Evolutionary conservation across 1,140 invertebrate species (phyloP), one percentile per base, ranked within the genome.

Genomic region (Nasonia longicornis): DNA sequence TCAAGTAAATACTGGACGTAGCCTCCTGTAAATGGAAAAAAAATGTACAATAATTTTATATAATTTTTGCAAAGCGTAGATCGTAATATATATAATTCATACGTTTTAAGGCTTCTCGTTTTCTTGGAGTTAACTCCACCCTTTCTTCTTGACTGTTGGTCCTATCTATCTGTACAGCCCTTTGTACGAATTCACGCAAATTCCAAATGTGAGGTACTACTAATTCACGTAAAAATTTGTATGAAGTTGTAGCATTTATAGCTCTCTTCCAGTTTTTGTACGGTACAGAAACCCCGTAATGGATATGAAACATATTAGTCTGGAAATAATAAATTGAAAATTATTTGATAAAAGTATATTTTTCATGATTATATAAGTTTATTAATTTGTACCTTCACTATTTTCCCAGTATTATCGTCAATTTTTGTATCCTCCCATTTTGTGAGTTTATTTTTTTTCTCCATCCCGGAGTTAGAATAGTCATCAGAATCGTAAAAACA

Each of bases 261-360:
- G 69, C 69, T 38, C 14, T n/a, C n/a, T 71, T 71, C 69, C 69
- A 71, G 4, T 12, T 42, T 71, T 71, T 71, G 22, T 71, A 71
- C 22, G 69, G 69, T 42, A 71, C 69, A 20, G 38, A 71, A 1
- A 71, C 69, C 16, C 31, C 69, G 35, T 38, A 71, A n/a, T 71
- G 38, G 7, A 71, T 14, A 10, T 71, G 69, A 14, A 12, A 71
- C 35, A 71, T 42, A 8, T 16, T 20, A 12, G 16, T 71, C 69
- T 71, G 42, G 8, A 42, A 71, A 71, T 26, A 69, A 11, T 69
- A 7, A 31, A 69, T 22, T 11, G 3, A 45, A 45, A 45, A 8
- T 45, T 45, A 11, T 45, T 45, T 45, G 12, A 45, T 11, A 8
- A 11, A 45, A 45, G 42, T 11, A 45, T 45, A 12, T 45, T 11